These are phyloP conservation scores for Fabriciana adippe DNA, from an alignment of 2,888 invertebrate genomes.

Conservation along the genomic window DNA sequence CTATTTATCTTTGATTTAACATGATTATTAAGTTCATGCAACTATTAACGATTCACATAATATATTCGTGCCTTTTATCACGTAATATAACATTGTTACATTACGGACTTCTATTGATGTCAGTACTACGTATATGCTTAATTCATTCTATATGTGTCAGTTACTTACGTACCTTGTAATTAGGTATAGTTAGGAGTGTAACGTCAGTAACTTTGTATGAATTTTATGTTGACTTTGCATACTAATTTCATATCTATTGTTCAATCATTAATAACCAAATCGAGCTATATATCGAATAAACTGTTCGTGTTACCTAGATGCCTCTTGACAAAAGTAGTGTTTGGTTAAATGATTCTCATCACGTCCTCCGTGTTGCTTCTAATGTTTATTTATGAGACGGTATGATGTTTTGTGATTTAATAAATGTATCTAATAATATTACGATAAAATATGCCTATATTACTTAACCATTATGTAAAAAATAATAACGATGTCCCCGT, in stretches of 20 bases:
- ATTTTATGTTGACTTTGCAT: constrained; percentile 3
- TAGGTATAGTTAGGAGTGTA: constrained; percentile 8
- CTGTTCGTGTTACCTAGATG: background rate
- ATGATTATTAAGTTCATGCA: background rate
- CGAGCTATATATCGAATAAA: background rate
- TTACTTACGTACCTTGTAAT: constrained; percentile 3
- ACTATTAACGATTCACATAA: background rate
- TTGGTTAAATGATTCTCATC: constrained; percentile 10
- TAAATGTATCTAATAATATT: constrained; percentile 1
- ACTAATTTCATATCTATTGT: constrained; percentile 18
- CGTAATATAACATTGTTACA: constrained; percentile 12
- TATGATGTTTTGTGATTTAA: too few species aligned
- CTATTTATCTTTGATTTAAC: too few species aligned
- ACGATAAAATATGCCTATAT: constrained; percentile 1
- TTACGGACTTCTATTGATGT: constrained; percentile 23
- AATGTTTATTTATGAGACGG: constrained; percentile 2
- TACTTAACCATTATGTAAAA: too few species aligned
- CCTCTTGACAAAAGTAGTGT: constrained; percentile 8
- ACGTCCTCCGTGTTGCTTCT: background rate
- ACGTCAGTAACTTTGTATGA: constrained; percentile 19
- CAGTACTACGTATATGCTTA: constrained; percentile 20
- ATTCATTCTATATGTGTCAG: constrained; percentile 20
- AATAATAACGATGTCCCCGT: too few species aligned
- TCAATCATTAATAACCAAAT: constrained; percentile 6
- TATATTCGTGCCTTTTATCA: constrained; percentile 7